Evolutionary conservation across 2,113 vertebrate genomes (phyloP).

Genomic region (Lasiurus cinereus): DNA sequence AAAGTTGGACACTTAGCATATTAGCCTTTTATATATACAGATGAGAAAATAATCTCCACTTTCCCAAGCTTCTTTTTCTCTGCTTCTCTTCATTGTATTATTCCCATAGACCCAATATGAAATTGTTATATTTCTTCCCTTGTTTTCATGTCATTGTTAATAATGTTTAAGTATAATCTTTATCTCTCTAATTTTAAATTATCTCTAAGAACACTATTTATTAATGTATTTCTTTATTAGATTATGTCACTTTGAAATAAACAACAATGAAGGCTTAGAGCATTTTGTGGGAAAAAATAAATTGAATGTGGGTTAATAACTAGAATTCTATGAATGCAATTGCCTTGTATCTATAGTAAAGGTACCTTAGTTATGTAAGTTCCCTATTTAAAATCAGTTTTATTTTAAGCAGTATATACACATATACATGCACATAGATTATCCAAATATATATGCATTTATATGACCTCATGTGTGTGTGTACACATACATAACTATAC

Average conservation of each 20-base stretch:
- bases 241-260: constrained; percentile 21
- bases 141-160: not conserved
- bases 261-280: not conserved
- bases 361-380: not conserved
- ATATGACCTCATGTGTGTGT: not conserved
- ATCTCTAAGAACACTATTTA: not conserved
- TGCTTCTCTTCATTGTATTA: not conserved
- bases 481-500: not conserved
- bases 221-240: not conserved
- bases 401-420: not conserved
- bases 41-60: not conserved
- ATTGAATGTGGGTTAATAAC: not conserved
- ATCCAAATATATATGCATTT: not conserved
- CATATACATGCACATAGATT: not conserved
- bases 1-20: no score
- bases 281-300: not conserved
- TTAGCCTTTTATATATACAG: no score
- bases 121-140: not conserved
- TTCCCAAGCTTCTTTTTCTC: not conserved
- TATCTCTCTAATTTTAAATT: not conserved
- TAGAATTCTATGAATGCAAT: not conserved
- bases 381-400: not conserved
- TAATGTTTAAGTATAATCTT: not conserved
- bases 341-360: not conserved
- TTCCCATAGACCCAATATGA: not conserved